phyloP scores from a whole-genome alignment of 2,888 invertebrate species.

The Melieria crassipennis region DNA sequence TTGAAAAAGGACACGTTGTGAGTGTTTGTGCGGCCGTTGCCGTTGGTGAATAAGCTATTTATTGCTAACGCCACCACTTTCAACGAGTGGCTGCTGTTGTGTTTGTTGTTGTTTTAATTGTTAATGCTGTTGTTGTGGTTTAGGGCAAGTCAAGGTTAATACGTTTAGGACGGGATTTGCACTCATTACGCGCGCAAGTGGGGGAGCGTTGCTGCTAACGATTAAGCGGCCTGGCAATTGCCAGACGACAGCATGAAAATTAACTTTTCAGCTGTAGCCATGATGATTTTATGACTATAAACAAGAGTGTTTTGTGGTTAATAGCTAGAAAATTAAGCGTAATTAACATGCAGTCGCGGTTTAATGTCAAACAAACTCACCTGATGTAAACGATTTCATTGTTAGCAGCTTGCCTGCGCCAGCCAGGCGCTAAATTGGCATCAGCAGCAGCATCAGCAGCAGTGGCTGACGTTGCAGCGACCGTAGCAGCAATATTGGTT shows the following conservation, averaged over 20 bases:
- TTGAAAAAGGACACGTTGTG: conserved; percentile 2
- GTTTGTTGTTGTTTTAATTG: conserved; percentile 4
- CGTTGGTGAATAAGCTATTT: conserved; percentile 26
- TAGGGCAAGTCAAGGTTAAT: conserved; percentile 37
- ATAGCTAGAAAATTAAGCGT: not conserved
- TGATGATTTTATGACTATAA: too few species aligned
- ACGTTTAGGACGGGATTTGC: conserved; percentile 30
- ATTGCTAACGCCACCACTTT: conserved; percentile 12
- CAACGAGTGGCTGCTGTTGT: conserved; percentile 4
- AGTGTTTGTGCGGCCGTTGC: not conserved
- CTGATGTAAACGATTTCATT: conserved; percentile 81
- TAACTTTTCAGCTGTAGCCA: too few species aligned
- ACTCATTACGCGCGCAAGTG: conserved; percentile 6
- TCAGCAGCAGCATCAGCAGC: conserved; percentile 51
- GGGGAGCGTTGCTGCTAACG: not conserved
- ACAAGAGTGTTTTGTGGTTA: too few species aligned
- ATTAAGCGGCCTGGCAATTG: too few species aligned
- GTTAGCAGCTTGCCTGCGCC: conserved; percentile 79
- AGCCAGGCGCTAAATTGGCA: conserved; percentile 76
- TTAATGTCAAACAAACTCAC: conserved; percentile 66
- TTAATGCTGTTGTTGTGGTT: conserved; percentile 1
- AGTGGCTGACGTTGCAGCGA: conserved; percentile 33
- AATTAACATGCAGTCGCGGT: not conserved
- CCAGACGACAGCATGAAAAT: too few species aligned
- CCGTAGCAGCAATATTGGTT: conserved; percentile 15